phyloP scores from a whole-genome alignment of 30 jellyfish, hydroid and myxozoan genomes.

The Pelagia noctiluca region DNA sequence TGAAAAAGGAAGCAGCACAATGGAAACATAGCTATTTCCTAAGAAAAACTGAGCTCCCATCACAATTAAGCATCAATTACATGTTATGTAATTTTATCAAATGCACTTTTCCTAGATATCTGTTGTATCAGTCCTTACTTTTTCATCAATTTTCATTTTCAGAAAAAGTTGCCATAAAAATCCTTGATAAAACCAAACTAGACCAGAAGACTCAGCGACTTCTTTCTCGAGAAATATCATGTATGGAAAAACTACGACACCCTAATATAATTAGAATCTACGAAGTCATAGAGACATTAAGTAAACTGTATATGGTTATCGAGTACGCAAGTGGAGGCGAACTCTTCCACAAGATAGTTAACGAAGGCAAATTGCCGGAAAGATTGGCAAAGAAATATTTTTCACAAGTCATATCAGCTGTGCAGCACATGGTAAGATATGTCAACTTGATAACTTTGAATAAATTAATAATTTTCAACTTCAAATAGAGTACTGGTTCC shows the following conservation, averaged over 20 bases:
- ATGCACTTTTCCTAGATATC: too few species aligned
- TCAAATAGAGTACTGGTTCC: neutral
- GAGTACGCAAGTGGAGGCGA: conserved; percentile 96
- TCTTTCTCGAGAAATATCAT: conserved; percentile 83
- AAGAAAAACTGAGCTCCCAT: too few species aligned
- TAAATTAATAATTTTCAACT: neutral
- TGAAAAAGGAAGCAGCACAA: too few species aligned
- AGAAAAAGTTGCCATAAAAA: conserved; percentile 94
- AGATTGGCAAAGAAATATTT: conserved; percentile 74
- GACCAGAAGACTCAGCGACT: conserved; percentile 92
- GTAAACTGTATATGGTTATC: conserved; percentile 79
- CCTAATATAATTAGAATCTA: conserved; percentile 89
- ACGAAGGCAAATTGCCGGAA: conserved; percentile 90
- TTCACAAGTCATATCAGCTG: conserved; percentile 93
- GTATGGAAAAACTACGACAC: conserved; percentile 90
- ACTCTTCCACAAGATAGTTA: conserved; percentile 85
- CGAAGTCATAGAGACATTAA: conserved; percentile 88
- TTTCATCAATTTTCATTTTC: too few species aligned
- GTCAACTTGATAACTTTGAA: neutral
- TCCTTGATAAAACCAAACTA: conserved; percentile 87
- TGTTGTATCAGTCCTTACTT: too few species aligned
- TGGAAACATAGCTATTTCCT: too few species aligned
- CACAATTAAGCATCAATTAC: too few species aligned
- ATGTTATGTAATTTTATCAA: too few species aligned
- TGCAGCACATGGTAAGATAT: conserved; percentile 81